Evolutionary conservation across 2,888 invertebrate genomes (phyloP).

Genomic region (Lasius fuliginosus): DNA sequence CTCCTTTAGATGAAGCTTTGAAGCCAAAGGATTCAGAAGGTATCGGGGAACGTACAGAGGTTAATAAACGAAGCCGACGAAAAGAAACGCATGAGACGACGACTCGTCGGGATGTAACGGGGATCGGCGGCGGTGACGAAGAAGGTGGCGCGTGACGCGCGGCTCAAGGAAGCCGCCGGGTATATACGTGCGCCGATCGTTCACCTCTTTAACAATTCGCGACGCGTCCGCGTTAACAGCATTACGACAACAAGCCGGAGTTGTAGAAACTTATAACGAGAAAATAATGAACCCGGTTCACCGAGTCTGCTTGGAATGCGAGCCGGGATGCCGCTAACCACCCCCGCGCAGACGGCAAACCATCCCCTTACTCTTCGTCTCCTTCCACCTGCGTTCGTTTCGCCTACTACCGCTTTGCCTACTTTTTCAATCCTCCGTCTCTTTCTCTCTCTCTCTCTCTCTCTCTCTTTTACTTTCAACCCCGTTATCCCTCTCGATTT

Average conservation of each 20-base stretch:
- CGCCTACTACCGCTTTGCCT: conserved; percentile 28
- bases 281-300: conserved; percentile 85
- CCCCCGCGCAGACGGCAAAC: conserved; percentile 54
- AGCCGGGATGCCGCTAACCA: conserved; percentile 75
- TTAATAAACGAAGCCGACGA: conserved; percentile 52
- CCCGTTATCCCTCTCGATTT: conserved; percentile 6
- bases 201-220: conserved; percentile 83
- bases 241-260: conserved; percentile 86
- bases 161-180: conserved; percentile 64
- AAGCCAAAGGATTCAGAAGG: conserved; percentile 25
- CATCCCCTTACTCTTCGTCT: conserved; percentile 54
- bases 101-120: conserved; percentile 26
- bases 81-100: conserved; percentile 40
- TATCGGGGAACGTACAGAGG: conserved; percentile 6
- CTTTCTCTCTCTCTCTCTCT: conserved; percentile 7
- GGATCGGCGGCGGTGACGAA: conserved; percentile 36
- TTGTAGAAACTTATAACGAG: conserved; percentile 86
- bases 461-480: conserved; percentile 2
- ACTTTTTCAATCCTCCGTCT: conserved; percentile 59
- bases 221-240: conserved; percentile 85
- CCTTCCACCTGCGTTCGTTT: conserved; percentile 51
- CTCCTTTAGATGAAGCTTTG: conserved; percentile 24
- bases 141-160: conserved; percentile 55
- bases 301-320: conserved; percentile 85
- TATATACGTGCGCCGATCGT: conserved; percentile 76